phyloP scores from a whole-genome alignment of 2,113 vertebrate species.

The Platysteira castanea region DNA sequence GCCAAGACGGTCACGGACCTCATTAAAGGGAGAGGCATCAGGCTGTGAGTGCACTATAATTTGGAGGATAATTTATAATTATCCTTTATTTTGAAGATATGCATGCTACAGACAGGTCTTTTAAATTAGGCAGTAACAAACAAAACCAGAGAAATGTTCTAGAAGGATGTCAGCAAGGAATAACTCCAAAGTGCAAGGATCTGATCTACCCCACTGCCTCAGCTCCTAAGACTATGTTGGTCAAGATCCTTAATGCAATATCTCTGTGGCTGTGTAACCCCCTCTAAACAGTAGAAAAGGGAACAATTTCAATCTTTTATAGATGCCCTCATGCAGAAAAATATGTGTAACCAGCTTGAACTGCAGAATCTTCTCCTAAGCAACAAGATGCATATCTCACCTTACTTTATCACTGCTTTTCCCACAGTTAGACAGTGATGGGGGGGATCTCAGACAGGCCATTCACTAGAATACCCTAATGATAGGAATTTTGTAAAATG shows the following conservation, averaged over 20 bases:
- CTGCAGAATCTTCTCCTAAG: background rate
- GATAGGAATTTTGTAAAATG: background rate
- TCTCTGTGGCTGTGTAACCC: background rate
- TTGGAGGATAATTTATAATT: background rate
- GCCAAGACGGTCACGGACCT: background rate
- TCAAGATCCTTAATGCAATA: background rate
- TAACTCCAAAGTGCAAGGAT: background rate
- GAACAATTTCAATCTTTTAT: background rate
- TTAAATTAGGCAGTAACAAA: background rate
- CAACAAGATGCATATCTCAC: background rate
- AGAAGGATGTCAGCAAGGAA: background rate
- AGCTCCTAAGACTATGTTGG: background rate
- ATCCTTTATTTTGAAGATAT: background rate
- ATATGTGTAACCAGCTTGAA: background rate
- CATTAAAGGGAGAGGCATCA: background rate
- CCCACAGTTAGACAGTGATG: background rate
- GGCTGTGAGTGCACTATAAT: background rate
- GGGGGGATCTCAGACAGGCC: background rate
- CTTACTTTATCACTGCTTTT: background rate
- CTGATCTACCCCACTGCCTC: background rate
- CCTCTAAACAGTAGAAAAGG: background rate
- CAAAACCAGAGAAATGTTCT: background rate
- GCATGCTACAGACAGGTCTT: background rate
- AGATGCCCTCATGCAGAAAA: background rate
- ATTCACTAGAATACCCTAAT: background rate